phyloP scores from a whole-genome alignment of 2,888 invertebrate species.

The Tribolium freemani region DNA sequence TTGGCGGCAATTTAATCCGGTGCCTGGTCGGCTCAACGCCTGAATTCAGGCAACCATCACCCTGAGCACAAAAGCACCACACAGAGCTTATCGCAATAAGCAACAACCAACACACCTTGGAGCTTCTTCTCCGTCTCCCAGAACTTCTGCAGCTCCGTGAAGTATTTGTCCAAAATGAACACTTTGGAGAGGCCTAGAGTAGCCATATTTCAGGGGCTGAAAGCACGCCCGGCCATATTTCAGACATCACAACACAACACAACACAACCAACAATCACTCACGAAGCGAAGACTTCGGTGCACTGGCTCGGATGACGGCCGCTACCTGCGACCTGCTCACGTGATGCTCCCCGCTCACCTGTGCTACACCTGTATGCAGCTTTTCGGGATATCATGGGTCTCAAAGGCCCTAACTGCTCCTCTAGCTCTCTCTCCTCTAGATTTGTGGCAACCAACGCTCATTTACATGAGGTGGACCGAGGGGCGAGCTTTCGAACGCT shows the following conservation, averaged over 20 bases:
- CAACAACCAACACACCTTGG: constrained; percentile 80
- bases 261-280: constrained; percentile 48
- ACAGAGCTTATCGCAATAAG: constrained; percentile 24
- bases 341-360: constrained; percentile 64
- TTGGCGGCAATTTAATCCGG: not conserved
- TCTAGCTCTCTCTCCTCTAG: not conserved
- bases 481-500: constrained; percentile 14
- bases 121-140: constrained; percentile 97
- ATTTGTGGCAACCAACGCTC: not conserved
- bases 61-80: constrained; percentile 33
- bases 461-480: not conserved
- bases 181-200: constrained; percentile 96
- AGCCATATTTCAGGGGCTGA: constrained; percentile 78
- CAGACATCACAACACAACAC: constrained; percentile 58
- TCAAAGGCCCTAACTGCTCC: constrained; percentile 17
- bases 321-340: constrained; percentile 64
- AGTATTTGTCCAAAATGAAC: constrained; percentile 98
- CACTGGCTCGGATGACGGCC: constrained; percentile 53
- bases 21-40: constrained; percentile 17
- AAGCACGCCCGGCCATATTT: constrained; percentile 61
- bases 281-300: constrained; percentile 50
- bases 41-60: constrained; percentile 38
- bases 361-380: constrained; percentile 57
- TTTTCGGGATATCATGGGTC: constrained; percentile 49
- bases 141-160: constrained; percentile 96